Percentiles rank a stretch among this genome's conserved stretches.
phyloP scores from a whole-genome alignment of 2,113 vertebrate species.

The Prunella himalayana region DNA sequence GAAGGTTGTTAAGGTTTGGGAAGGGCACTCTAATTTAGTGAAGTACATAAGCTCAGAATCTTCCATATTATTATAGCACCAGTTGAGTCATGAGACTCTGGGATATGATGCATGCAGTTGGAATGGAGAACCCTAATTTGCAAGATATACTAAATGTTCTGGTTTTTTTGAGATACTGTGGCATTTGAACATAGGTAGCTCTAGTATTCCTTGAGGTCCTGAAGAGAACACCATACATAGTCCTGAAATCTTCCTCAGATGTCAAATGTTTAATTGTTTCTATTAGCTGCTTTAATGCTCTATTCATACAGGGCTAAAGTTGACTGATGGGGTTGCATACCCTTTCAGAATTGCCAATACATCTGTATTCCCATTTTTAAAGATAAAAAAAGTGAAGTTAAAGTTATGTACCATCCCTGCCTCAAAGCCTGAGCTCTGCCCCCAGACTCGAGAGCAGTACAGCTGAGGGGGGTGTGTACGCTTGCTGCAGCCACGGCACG shows the following conservation, averaged over 20 bases:
- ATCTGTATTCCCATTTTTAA: background rate
- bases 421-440: background rate
- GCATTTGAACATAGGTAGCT: background rate
- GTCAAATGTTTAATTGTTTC: background rate
- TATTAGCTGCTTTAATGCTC: background rate
- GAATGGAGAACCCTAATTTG: background rate
- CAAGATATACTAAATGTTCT: background rate
- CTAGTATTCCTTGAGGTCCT: background rate
- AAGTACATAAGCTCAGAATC: background rate
- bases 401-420: background rate
- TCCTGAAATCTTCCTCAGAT: background rate
- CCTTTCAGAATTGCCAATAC: background rate
- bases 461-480: background rate
- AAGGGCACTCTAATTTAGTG: background rate
- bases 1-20: background rate
- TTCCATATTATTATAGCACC: background rate
- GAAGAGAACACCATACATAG: background rate
- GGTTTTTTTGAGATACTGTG: background rate
- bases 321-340: background rate
- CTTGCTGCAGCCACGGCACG: background rate
- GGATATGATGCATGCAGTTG: background rate
- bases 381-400: background rate
- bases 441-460: background rate
- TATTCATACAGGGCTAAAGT: background rate
- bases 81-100: background rate